Base-by-base conservation (phyloP, 2,888 invertebrate species). In the Choreutis nemorana region DNA sequence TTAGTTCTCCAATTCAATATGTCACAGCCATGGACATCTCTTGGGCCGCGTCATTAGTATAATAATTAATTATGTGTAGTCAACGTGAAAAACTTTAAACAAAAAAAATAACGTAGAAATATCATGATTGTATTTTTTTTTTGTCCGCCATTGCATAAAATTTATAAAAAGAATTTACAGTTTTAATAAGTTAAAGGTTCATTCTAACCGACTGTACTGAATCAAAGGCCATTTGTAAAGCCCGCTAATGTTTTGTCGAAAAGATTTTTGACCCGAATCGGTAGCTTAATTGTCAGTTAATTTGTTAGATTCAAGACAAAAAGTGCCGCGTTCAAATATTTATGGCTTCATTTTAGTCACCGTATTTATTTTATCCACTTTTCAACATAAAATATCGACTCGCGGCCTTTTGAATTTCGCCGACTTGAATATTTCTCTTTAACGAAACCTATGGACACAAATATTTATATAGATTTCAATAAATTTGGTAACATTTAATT, bases 281-380 rank as follows among this genome's bases (percentile, higher is more conserved):
- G 78, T 75, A 78, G 78, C 77, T 63, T 72, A 75, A 77, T 77
- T 67, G 65, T 34, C 61, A 54, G 72, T 77, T 77, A 77, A 78
- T 77, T 78, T 78, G 78, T 78, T 73, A 71, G 53, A 65, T 54
- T 50, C 48, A 55, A 57, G 54, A 53, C 56, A 52, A 66, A 72
- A 70, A 65, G 71, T 48, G 63, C 77, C 77, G 75, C 71, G 52
- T 43, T 39, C 34, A 36, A 48, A 45, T 61, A 77, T 78, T 78
- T 77, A 78, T 77, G 50, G 62, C 77, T 78, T 73, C 59, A 77
- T 77, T 56, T 60, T 51, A 48, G 53, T 59, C 57, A 55, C 56
- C 58, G 49, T 60, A 62, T 65, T 61, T 59, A 56, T 65, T 63
- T 60, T 49, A 55, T 53, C 50, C 51, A 46, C 45, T 41, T 50